Percentiles rank a stretch among this genome's conserved stretches.
Conservation (phyloP, 2,888 invertebrate genomes). For the Diarsia rubi region DNA sequence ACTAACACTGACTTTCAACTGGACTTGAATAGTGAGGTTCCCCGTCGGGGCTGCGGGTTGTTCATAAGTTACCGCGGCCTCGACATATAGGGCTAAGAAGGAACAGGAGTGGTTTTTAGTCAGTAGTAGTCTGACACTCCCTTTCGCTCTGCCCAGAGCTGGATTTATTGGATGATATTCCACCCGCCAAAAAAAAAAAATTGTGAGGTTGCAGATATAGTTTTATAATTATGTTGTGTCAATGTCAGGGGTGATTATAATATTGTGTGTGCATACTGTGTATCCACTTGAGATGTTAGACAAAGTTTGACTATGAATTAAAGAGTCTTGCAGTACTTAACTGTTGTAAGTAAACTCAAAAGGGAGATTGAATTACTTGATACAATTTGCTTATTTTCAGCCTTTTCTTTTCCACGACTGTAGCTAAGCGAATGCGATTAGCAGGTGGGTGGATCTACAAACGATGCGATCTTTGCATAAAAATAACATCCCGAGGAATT, state of each 20-base stretch:
- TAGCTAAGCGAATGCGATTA: not conserved
- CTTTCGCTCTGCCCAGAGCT: too few species aligned
- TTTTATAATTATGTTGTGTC: not conserved
- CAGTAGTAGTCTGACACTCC: too few species aligned
- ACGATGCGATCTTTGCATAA: not conserved
- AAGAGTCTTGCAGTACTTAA: not conserved
- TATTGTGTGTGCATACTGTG: not conserved
- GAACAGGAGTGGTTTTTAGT: too few species aligned
- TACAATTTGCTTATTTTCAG: not conserved
- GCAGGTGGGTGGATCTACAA: slow-evolving; percentile 5
- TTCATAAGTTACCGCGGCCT: too few species aligned
- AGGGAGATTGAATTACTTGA: not conserved
- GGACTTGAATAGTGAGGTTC: not conserved
- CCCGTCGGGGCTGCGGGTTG: too few species aligned
- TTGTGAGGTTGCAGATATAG: not conserved
- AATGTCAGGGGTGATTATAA: not conserved
- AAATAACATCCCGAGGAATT: not conserved
- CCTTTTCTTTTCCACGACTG: not conserved
- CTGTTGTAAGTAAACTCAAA: not conserved
- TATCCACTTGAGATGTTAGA: not conserved
- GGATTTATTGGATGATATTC: too few species aligned
- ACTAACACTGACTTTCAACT: not conserved
- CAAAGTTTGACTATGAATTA: not conserved
- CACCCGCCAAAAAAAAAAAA: too few species aligned
- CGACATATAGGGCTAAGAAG: too few species aligned